Evolutionary conservation across 2,113 vertebrate species (phyloP).

Genomic region (Thalassarche chlororhynchos): DNA sequence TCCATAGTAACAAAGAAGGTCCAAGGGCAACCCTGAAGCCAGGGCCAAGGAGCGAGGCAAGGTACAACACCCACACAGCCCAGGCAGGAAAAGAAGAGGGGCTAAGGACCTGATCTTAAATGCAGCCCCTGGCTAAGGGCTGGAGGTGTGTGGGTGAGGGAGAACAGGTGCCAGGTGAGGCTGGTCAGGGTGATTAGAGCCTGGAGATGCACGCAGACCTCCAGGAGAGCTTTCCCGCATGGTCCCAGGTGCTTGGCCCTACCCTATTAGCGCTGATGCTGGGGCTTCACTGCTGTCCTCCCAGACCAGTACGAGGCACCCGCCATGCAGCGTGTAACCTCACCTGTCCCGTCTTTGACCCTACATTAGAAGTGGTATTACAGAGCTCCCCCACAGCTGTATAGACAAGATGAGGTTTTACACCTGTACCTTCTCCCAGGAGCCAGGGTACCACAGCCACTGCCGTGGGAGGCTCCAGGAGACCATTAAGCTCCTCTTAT

Average conservation of each 20-base stretch:
- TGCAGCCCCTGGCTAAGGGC: background rate
- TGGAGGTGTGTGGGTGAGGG: background rate
- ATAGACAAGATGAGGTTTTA: background rate
- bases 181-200: background rate
- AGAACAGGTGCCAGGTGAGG: background rate
- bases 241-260: background rate
- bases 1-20: fast-evolving
- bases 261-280: fast-evolving
- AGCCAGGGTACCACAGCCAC: background rate
- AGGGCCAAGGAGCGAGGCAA: background rate
- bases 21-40: background rate
- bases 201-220: background rate
- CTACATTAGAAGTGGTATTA: background rate
- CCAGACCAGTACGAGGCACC: background rate
- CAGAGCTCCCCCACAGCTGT: background rate
- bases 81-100: fast-evolving
- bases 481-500: background rate
- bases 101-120: background rate
- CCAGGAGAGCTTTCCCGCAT: background rate
- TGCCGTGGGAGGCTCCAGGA: fast-evolving
- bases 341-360: background rate
- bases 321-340: background rate
- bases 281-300: background rate
- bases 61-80: fast-evolving
- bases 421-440: background rate